phyloP scores from a whole-genome alignment of 2,888 invertebrate genomes.

The Athalia circularis region DNA sequence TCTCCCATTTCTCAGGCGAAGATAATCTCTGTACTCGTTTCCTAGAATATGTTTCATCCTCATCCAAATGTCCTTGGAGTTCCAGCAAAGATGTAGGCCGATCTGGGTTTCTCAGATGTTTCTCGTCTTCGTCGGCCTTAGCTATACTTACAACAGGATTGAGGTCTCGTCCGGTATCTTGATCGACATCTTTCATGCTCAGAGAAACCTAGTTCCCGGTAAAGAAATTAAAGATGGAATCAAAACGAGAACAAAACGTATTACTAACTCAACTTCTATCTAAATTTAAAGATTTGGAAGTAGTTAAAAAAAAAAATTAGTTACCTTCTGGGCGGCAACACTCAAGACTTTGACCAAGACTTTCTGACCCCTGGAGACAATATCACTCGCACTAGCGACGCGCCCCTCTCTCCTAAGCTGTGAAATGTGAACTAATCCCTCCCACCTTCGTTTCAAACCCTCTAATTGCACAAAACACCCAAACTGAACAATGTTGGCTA shows the following conservation, averaged over 20 bases:
- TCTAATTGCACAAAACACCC: slow-evolving; percentile 98
- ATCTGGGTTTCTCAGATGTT: slow-evolving; percentile 92
- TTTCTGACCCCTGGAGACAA: slow-evolving; percentile 91
- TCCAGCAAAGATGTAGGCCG: slow-evolving; percentile 81
- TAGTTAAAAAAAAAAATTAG: neutral
- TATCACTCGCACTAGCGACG: slow-evolving; percentile 95
- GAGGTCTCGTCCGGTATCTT: slow-evolving; percentile 94
- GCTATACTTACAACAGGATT: slow-evolving; percentile 87
- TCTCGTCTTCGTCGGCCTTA: slow-evolving; percentile 80
- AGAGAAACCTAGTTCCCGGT: slow-evolving; percentile 83
- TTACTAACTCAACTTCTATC: too few species aligned
- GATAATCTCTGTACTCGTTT: slow-evolving; percentile 94
- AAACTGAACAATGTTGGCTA: slow-evolving; percentile 97
- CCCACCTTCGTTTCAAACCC: slow-evolving; percentile 91
- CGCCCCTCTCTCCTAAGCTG: slow-evolving; percentile 94
- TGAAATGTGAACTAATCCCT: slow-evolving; percentile 98
- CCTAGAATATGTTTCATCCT: slow-evolving; percentile 87
- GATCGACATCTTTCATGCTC: slow-evolving; percentile 99
- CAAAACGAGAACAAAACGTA: too few species aligned
- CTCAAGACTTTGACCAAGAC: slow-evolving; percentile 93
- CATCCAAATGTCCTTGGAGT: slow-evolving; percentile 78
- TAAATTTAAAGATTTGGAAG: neutral
- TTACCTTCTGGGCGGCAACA: slow-evolving; percentile 87
- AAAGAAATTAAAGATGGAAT: too few species aligned
- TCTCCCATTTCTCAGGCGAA: slow-evolving; percentile 98